Base-by-base conservation (phyloP, 2,888 invertebrate species). In the Oligia latruncula region DNA sequence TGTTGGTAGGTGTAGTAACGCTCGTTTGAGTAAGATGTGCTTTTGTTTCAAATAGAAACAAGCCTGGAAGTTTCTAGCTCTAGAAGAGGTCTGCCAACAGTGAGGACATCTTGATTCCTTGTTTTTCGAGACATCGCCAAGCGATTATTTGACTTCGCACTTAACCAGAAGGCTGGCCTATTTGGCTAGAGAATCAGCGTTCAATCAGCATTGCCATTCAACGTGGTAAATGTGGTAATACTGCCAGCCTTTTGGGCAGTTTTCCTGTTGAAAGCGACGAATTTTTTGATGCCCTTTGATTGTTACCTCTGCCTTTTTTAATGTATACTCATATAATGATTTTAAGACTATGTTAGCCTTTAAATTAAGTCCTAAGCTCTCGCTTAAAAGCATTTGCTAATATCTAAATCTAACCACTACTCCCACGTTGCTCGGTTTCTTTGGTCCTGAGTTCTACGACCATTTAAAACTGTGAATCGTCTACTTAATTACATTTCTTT, bases 401-500 rank as follows among this genome's bases (percentile, higher is more conserved):
- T 75, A 75, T 55, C 58, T 67, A 73, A 72, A 75, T 72, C 71
- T 65, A 75, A 86, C 60, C 62, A 73, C 58, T 71, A 46, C 79
- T 23, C 70, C 84, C 71, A 82, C 86, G 74, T 71, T 64, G 40
- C 35, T 73, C 29, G 20, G 58, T 55, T 23, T 55, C 55, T 55
- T 55, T 55, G 68, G 43, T 67, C 55, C 55, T 6, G 60, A 77
- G 80, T 84, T 84, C 71, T 77, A 80, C 46, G 77, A 80, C 71
- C 74, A 73, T 74, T 80, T 74, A 65, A 68, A 71, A 68, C 58
- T 40, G n/a, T 40, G n/a, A 77, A 74, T 74, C 67, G 64, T 80
- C 64, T 62, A 64, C 29, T 78, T 86, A 80, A 82, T 87, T 71
- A 77, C 46, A 72, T 76, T 82, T 86, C 64, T 79, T 82, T 75